Evolutionary conservation across 1,140 invertebrate species (phyloP).

Genomic region (Diuraphis noxia): DNA sequence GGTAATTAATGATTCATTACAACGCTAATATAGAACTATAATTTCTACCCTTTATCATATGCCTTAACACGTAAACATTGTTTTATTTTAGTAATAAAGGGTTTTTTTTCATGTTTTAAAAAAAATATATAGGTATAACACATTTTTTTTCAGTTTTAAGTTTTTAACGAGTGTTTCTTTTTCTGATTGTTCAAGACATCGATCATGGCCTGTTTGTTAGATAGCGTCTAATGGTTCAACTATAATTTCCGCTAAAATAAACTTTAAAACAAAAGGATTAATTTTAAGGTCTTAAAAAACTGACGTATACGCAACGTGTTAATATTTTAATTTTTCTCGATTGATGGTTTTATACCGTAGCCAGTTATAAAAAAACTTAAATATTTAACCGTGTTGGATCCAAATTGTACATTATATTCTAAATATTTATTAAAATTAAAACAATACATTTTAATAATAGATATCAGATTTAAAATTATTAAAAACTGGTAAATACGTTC

Average conservation of each 20-base stretch:
- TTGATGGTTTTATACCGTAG: background rate
- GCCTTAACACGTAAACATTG: background rate
- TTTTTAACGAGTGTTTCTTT: background rate
- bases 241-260: background rate
- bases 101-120: too few species aligned
- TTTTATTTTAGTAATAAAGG: background rate
- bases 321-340: background rate
- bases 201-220: background rate
- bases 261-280: background rate
- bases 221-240: background rate
- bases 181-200: background rate
- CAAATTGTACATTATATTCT: background rate
- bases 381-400: background rate
- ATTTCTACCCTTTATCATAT: background rate
- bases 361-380: background rate
- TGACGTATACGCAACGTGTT: background rate
- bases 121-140: too few species aligned
- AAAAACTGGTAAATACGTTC: background rate
- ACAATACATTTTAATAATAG: background rate
- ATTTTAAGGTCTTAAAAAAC: background rate
- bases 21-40: background rate
- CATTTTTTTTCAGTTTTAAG: background rate
- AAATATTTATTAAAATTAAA: background rate
- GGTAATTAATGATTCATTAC: slow-evolving; percentile 10
- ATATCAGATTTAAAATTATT: background rate